Conservation (phyloP, 2,888 invertebrate genomes). For the Aproaerema taeniolella region DNA sequence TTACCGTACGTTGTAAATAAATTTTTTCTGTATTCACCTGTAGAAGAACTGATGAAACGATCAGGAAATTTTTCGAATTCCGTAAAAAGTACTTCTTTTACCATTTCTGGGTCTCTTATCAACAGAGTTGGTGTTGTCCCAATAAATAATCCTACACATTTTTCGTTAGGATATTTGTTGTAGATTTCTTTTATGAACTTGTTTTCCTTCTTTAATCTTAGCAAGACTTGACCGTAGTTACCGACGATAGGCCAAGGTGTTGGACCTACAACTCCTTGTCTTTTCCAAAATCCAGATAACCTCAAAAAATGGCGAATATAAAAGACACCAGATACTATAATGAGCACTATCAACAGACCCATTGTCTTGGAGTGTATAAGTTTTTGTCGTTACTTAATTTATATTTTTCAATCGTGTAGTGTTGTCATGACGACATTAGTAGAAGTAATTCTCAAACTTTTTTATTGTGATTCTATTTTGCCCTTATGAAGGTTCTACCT, state of each 20-base stretch:
- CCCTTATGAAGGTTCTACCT: too few species aligned
- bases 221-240: background rate
- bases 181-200: background rate
- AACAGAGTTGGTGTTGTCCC: background rate
- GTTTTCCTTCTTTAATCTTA: background rate
- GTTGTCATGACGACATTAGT: too few species aligned
- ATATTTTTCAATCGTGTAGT: too few species aligned
- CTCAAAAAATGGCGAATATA: too few species aligned
- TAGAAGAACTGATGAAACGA: background rate
- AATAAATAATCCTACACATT: background rate
- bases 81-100: background rate
- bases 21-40: background rate
- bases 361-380: too few species aligned
- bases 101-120: background rate
- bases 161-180: background rate
- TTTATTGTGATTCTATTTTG: too few species aligned
- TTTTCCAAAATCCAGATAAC: background rate
- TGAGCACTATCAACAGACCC: too few species aligned
- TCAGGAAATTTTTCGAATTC: background rate
- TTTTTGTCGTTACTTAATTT: too few species aligned
- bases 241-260: background rate
- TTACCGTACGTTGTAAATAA: background rate
- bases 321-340: too few species aligned
- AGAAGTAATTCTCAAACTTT: too few species aligned
- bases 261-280: background rate